Percentiles rank a stretch among this genome's conserved stretches.
phyloP scores from a whole-genome alignment of 1,140 invertebrate species.

The Temnothorax curvispinosus region DNA sequence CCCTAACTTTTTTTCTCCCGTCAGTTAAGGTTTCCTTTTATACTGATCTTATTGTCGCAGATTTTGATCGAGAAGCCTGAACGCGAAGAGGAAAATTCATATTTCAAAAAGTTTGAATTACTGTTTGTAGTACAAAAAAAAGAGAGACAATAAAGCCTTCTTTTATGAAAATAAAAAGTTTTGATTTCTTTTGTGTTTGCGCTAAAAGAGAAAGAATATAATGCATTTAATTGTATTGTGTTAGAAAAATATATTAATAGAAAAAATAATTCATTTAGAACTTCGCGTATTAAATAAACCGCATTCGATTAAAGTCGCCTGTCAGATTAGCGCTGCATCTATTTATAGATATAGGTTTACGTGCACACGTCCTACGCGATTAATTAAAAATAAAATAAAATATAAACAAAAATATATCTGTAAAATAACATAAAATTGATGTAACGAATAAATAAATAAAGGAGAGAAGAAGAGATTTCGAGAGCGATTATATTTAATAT shows the following conservation, averaged over 20 bases:
- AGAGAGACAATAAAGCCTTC: neutral
- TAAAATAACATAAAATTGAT: constrained; percentile 11
- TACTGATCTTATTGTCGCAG: neutral
- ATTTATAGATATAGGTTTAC: constrained; percentile 32
- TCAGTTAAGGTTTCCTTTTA: neutral
- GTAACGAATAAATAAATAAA: neutral
- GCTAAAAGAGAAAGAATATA: neutral
- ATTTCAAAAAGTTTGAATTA: neutral
- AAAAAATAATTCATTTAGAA: constrained; percentile 6
- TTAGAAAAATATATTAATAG: constrained; percentile 26
- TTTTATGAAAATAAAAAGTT: neutral
- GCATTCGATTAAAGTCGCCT: constrained; percentile 13
- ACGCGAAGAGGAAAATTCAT: neutral
- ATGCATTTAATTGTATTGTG: neutral
- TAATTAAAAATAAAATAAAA: constrained; percentile 27
- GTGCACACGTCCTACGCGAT: constrained; percentile 10
- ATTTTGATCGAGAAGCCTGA: constrained; percentile 26
- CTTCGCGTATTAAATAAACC: constrained; percentile 5
- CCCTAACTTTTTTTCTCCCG: neutral
- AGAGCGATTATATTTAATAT: neutral
- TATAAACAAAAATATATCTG: neutral
- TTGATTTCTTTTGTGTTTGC: neutral
- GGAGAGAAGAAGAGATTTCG: neutral
- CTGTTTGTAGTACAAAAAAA: neutral
- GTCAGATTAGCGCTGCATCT: constrained; percentile 11